Percentiles rank a stretch among this genome's conserved stretches.
phyloP scores from a whole-genome alignment of 2,797 vertebrate genomes.

The Florisuga fusca region DNA sequence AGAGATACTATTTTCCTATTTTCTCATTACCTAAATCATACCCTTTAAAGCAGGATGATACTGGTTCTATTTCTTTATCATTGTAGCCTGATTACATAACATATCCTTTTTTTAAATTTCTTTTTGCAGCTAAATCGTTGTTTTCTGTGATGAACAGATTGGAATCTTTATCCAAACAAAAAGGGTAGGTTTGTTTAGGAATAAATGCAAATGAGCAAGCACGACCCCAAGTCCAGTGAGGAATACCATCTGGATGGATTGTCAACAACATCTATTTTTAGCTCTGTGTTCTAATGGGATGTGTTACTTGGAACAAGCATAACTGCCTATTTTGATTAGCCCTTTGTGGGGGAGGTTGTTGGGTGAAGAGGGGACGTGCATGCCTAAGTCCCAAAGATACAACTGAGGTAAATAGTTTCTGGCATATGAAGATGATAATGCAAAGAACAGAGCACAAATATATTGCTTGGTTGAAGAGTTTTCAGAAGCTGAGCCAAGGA shows the following conservation, averaged over 20 bases:
- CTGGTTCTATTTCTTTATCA: neutral
- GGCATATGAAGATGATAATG: neutral
- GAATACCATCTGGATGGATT: neutral
- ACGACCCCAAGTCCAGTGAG: neutral
- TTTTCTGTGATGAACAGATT: slow-evolving; percentile 79
- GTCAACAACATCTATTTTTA: neutral
- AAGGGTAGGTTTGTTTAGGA: slow-evolving; percentile 78
- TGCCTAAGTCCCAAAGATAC: neutral
- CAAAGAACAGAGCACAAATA: neutral
- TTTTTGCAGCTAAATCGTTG: slow-evolving; percentile 80
- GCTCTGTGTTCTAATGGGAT: neutral
- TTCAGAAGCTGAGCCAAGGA: neutral
- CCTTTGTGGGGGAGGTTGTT: neutral
- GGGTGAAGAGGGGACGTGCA: neutral
- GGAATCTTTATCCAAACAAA: slow-evolving; percentile 84
- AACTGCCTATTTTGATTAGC: neutral
- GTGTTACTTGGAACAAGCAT: neutral
- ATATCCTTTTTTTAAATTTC: neutral
- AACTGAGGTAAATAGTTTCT: neutral
- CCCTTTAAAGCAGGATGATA: neutral
- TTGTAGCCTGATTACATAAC: neutral
- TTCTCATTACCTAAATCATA: neutral
- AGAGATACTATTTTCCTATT: neutral
- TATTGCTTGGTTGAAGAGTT: neutral
- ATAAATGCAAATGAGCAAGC: neutral